Percentiles rank a stretch among this genome's conserved stretches.
Evolutionary conservation across 2,797 vertebrate genomes (phyloP).

Genomic region (Hoplostethus atlanticus): DNA sequence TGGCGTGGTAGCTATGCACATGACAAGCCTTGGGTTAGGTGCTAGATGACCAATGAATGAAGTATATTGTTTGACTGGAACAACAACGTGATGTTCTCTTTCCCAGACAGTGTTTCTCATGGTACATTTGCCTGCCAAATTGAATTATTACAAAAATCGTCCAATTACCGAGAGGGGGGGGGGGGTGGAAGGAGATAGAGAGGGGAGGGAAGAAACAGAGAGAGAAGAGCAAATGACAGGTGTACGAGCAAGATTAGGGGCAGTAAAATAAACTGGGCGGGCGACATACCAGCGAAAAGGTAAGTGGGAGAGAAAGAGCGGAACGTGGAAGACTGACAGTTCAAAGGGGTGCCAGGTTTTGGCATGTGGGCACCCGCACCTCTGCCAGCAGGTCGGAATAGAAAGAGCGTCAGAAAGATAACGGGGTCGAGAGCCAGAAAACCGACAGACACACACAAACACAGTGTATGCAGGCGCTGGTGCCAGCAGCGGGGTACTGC

Average conservation of each 20-base stretch:
- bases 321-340: slow-evolving; percentile 17
- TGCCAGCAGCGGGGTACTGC: slow-evolving; percentile 26
- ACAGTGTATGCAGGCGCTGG: not conserved
- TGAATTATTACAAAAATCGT: slow-evolving; percentile 12
- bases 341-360: slow-evolving; percentile 29
- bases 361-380: slow-evolving; percentile 12
- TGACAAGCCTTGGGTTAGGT: not conserved
- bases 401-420: slow-evolving; percentile 42
- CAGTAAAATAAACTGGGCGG: slow-evolving; percentile 4
- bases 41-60: slow-evolving; percentile 20
- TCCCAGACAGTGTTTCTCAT: slow-evolving; percentile 2
- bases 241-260: slow-evolving; percentile 18
- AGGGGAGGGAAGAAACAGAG: not conserved
- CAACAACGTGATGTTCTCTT: not conserved
- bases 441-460: slow-evolving; percentile 29
- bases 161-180: slow-evolving; percentile 17
- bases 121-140: slow-evolving; percentile 5
- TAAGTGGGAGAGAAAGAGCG: slow-evolving; percentile 3
- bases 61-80: slow-evolving; percentile 29
- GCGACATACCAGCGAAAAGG: slow-evolving; percentile 4
- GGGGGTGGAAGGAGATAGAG: not conserved
- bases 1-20: slow-evolving; percentile 2
- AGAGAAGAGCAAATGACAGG: slow-evolving; percentile 24
- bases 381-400: slow-evolving; percentile 42
- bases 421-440: slow-evolving; percentile 42